Conservation (phyloP, 2,797 vertebrate genomes). For the Falco concolor region DNA sequence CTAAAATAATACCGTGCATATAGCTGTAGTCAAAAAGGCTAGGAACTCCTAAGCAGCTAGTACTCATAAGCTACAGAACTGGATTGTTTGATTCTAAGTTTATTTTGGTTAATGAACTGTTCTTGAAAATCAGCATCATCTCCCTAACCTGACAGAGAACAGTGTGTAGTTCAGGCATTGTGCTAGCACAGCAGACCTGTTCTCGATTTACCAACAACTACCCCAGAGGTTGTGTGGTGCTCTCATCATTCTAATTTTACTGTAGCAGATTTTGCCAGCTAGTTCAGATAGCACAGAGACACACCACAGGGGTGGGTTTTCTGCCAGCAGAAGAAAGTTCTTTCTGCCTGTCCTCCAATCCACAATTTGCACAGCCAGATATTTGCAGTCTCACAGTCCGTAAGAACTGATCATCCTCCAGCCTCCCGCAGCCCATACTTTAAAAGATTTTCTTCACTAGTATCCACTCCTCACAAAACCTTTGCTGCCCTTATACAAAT, state of each 20-base stretch:
- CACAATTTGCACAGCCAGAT: not conserved
- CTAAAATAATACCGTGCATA: not conserved
- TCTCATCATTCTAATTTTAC: not conserved
- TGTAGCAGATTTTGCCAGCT: not conserved
- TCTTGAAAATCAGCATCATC: not conserved
- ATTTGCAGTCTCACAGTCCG: not conserved
- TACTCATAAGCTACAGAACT: not conserved
- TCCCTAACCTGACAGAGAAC: not conserved
- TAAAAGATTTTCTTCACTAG: not conserved
- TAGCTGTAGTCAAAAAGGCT: not conserved
- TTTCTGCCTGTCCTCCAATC: not conserved
- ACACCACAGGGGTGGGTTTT: not conserved
- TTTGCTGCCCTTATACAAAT: not conserved
- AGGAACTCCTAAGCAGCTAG: not conserved
- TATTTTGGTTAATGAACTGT: not conserved
- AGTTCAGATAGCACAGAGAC: not conserved
- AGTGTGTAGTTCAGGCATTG: not conserved
- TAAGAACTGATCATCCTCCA: not conserved
- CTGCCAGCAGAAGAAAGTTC: not conserved
- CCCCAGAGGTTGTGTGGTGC: not conserved
- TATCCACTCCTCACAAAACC: not conserved
- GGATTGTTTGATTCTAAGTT: not conserved
- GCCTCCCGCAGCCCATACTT: not conserved
- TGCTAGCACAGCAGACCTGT: not conserved
- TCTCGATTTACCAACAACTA: not conserved